Evolutionary conservation across 2,888 invertebrate genomes (phyloP).

Genomic region (Synanthedon tipuliformis): DNA sequence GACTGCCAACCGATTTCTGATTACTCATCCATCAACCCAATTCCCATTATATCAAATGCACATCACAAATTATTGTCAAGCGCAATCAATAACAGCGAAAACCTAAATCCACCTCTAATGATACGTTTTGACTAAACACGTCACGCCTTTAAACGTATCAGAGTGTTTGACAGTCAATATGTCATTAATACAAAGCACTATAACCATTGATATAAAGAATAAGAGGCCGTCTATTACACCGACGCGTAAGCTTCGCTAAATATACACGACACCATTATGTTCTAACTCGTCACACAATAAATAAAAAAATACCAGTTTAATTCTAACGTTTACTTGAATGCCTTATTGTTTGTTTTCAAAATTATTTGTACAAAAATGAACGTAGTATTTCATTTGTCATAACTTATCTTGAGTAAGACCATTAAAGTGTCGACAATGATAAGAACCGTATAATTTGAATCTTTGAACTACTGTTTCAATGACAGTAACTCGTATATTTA

Average conservation of each 20-base stretch:
- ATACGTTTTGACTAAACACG: constrained; percentile 42
- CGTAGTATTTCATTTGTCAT: neutral
- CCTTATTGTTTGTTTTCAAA: no score
- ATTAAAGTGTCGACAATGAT: neutral
- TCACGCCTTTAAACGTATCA: constrained; percentile 40
- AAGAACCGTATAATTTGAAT: neutral
- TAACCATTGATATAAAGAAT: constrained; percentile 27
- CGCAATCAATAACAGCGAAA: constrained; percentile 44
- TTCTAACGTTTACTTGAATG: no score
- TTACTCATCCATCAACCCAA: constrained; percentile 15
- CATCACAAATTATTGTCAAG: constrained; percentile 44
- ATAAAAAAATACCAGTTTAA: neutral
- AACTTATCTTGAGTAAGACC: neutral
- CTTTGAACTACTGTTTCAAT: neutral
- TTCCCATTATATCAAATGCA: constrained; percentile 35
- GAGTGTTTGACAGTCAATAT: constrained; percentile 44
- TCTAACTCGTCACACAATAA: neutral
- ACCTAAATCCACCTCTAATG: constrained; percentile 49
- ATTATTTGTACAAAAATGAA: neutral
- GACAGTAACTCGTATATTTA: no score
- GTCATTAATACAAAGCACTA: constrained; percentile 42
- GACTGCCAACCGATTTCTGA: neutral
- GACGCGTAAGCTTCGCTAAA: constrained; percentile 14
- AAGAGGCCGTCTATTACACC: constrained; percentile 25
- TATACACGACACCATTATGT: neutral